A percentile compares a stretch with the other conserved stretches of the same genome.
These are phyloP conservation scores for Phasia obesa DNA, from an alignment of 2,888 invertebrate genomes.

Conservation along the genomic window DNA sequence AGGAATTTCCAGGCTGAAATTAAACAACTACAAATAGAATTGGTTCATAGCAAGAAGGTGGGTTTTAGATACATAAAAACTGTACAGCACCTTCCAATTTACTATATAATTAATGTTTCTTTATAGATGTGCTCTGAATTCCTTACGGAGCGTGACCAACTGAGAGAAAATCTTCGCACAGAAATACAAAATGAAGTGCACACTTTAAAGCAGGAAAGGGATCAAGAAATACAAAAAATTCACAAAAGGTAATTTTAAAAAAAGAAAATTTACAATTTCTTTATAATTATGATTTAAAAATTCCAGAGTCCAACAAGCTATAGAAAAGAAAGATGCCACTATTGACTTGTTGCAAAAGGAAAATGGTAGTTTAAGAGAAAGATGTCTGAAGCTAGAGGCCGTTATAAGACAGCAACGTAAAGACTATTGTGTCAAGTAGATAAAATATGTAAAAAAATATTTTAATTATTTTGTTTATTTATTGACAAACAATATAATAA, in stretches of 20 bases:
- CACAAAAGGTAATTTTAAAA: slow-evolving; percentile 86
- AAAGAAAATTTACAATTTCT: not conserved
- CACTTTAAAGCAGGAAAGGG: slow-evolving; percentile 86
- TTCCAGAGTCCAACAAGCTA: slow-evolving; percentile 89
- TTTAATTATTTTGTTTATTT: not conserved
- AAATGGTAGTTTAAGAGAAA: slow-evolving; percentile 87
- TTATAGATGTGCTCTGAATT: slow-evolving; percentile 83
- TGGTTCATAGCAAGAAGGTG: slow-evolving; percentile 86
- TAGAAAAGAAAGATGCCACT: slow-evolving; percentile 90
- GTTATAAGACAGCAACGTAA: slow-evolving; percentile 90
- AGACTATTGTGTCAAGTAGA: slow-evolving; percentile 84
- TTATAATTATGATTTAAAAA: not conserved
- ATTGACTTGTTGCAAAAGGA: slow-evolving; percentile 89
- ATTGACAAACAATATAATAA: not conserved
- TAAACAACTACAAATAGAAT: slow-evolving; percentile 87
- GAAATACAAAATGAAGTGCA: slow-evolving; percentile 86
- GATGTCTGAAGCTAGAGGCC: slow-evolving; percentile 88
- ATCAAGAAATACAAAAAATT: slow-evolving; percentile 90
- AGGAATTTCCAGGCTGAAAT: slow-evolving; percentile 85
- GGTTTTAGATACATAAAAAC: not conserved
- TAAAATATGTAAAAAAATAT: not conserved
- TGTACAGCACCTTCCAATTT: not conserved
- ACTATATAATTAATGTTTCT: not conserved
- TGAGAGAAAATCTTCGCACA: slow-evolving; percentile 85
- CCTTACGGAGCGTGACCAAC: slow-evolving; percentile 84